Base-by-base conservation (phyloP, 2,797 vertebrate species). In the Myotis pilosus region DNA sequence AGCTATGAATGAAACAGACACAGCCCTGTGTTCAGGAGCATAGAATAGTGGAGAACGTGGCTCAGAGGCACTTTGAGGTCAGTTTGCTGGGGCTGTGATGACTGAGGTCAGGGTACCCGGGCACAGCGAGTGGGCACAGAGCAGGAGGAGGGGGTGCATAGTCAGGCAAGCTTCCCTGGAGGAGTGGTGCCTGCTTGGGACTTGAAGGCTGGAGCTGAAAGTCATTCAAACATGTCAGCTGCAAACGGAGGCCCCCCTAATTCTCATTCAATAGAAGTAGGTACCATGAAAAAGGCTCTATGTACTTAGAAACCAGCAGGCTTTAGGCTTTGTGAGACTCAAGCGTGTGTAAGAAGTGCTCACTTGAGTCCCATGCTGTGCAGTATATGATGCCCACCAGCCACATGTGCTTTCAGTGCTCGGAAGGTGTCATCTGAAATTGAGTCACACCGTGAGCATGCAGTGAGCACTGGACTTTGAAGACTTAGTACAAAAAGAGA, bases 291-390 rank as follows among this genome's bases (percentile, higher is more conserved):
- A 74, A 86, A 95, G 92, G 9, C 75, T 41, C 10, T 57, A 2
- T 49, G 33, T 68, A 3, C 33, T 60, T 69, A 57, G 82, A 69
- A 57, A 69, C 51, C 64, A 49, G 17, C 51, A 75, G 38, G n/a
- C 33, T 2, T 13, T 62, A 41, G 84, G 66, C 25, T n/a, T 17
- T 5, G 30, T 62, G 79, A 72, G 38, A 71, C n/a, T 22, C 47
- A 23, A 2, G 23, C 9, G 0, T n/a, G 8, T 51, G 57, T 49
- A 20, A 64, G 47, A 89, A 13, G 13, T 47, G 7, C n/a, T 25
- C 3, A 0, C 11, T 20, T 0, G 8, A 25, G 81, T 17, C 60
- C 55, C 10, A 1, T 0, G 0, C 11, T 0, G 2, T 25, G 13
- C 6, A 7, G 23, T 15, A 0, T 17, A 0, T 0, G 5, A 36